These are phyloP conservation scores for Agapetus fuscipes DNA, from an alignment of 2,888 invertebrate species.

Conservation along the genomic window DNA sequence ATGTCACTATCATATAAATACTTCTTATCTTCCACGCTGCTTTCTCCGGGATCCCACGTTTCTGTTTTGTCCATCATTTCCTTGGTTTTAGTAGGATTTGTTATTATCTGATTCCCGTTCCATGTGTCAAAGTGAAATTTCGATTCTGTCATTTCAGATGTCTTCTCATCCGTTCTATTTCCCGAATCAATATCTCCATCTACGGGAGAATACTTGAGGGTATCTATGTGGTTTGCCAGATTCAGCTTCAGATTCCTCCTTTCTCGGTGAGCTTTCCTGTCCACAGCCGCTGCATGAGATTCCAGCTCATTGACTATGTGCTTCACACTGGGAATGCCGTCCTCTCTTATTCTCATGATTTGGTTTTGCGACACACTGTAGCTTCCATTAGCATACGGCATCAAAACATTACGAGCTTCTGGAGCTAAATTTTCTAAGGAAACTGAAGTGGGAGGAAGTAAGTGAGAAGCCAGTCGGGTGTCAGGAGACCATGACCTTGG, in stretches of 20 bases:
- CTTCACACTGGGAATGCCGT: constrained; percentile 53
- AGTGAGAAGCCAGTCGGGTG: constrained; percentile 48
- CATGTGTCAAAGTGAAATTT: constrained; percentile 20
- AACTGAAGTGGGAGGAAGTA: constrained; percentile 53
- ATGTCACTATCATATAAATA: constrained; percentile 27
- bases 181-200: constrained; percentile 28
- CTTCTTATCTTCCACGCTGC: constrained; percentile 17
- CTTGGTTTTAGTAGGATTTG: constrained; percentile 12
- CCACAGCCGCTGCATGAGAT: constrained; percentile 33
- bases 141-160: constrained; percentile 24
- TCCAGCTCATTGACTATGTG: constrained; percentile 68
- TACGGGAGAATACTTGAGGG: constrained; percentile 32
- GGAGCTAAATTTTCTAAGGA: constrained; percentile 59
- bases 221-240: constrained; percentile 46
- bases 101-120: constrained; percentile 26
- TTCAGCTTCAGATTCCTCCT: constrained; percentile 41
- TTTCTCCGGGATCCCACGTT: constrained; percentile 60
- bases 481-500: constrained; percentile 71
- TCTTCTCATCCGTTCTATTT: constrained; percentile 22
- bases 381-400: constrained; percentile 78
- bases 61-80: constrained; percentile 41
- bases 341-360: constrained; percentile 70
- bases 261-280: constrained; percentile 29
- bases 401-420: constrained; percentile 66
- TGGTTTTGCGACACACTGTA: constrained; percentile 89